Evolutionary conservation across 2,797 vertebrate species (phyloP).

Genomic region (Brotogeris chrysoptera): DNA sequence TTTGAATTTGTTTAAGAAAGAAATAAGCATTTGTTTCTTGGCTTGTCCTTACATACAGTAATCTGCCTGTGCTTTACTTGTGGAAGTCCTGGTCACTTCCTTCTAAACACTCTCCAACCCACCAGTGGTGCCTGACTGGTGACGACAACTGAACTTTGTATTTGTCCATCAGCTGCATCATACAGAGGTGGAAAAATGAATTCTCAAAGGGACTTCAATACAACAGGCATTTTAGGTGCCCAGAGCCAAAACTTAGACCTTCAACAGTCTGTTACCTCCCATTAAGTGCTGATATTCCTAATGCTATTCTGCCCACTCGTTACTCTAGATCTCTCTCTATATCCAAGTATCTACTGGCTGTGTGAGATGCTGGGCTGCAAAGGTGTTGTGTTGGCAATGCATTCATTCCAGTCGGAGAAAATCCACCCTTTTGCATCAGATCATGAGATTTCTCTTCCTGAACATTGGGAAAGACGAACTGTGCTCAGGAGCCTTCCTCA

Average conservation of each 20-base stretch:
- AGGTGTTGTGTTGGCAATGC: not conserved
- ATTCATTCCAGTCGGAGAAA: not conserved
- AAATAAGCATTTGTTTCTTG: not conserved
- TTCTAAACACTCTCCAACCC: not conserved
- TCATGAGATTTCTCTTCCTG: not conserved
- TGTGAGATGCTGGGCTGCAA: not conserved
- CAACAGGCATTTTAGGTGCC: not conserved
- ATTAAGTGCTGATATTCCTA: not conserved
- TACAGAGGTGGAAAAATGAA: not conserved
- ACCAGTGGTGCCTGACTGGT: not conserved
- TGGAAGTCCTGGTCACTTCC: not conserved
- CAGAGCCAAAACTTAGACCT: not conserved
- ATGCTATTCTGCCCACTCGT: not conserved
- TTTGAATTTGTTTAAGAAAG: not conserved
- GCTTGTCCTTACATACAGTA: not conserved
- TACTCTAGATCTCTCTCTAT: not conserved
- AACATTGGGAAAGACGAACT: not conserved
- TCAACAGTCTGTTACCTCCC: not conserved
- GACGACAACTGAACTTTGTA: fast-evolving
- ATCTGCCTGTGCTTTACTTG: not conserved
- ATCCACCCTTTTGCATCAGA: not conserved
- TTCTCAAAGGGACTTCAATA: not conserved
- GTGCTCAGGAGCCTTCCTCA: not conserved
- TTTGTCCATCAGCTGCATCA: not conserved
- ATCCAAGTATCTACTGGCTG: not conserved